These are phyloP conservation scores for Chrysomela aeneicollis DNA, from an alignment of 2,888 invertebrate species.

Conservation along the genomic window DNA sequence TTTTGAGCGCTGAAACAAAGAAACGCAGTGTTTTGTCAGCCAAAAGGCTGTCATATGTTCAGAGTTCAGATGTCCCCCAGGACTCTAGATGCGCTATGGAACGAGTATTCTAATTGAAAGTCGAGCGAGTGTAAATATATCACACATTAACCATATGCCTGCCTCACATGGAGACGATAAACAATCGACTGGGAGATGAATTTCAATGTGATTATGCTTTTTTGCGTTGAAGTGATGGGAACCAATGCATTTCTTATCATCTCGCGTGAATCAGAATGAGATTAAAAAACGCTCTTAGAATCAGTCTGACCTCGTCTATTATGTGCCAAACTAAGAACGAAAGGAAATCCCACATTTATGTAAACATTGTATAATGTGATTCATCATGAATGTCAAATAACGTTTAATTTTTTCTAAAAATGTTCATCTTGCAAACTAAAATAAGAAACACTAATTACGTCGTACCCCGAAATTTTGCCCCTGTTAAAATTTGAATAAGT, in stretches of 20 bases:
- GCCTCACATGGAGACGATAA: slow-evolving; percentile 40
- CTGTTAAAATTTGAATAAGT: too few relatives aligned
- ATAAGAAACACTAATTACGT: too few relatives aligned
- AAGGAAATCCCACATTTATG: too few relatives aligned
- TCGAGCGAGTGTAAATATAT: slow-evolving; percentile 42
- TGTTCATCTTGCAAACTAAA: too few relatives aligned
- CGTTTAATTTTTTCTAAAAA: too few relatives aligned
- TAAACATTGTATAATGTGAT: too few relatives aligned
- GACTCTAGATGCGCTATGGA: slow-evolving; percentile 31
- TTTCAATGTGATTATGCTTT: slow-evolving; percentile 12
- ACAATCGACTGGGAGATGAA: slow-evolving; percentile 30
- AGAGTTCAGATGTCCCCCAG: slow-evolving; percentile 21
- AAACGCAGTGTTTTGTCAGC: slow-evolving; percentile 20
- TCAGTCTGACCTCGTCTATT: background rate
- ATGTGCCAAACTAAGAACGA: too few relatives aligned
- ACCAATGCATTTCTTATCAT: background rate
- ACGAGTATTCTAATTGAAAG: slow-evolving; percentile 33
- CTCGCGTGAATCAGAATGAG: background rate
- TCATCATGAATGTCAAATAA: too few relatives aligned
- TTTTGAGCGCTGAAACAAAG: slow-evolving; percentile 24
- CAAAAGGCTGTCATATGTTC: slow-evolving; percentile 23
- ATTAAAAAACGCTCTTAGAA: background rate
- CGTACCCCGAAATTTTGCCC: too few relatives aligned
- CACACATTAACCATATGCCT: slow-evolving; percentile 49
- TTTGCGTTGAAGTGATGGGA: slow-evolving; percentile 8